A percentile compares a stretch with the other conserved stretches of the same genome.
Conservation (phyloP, 2,888 invertebrate species). For the Ischnus inquisitorius region DNA sequence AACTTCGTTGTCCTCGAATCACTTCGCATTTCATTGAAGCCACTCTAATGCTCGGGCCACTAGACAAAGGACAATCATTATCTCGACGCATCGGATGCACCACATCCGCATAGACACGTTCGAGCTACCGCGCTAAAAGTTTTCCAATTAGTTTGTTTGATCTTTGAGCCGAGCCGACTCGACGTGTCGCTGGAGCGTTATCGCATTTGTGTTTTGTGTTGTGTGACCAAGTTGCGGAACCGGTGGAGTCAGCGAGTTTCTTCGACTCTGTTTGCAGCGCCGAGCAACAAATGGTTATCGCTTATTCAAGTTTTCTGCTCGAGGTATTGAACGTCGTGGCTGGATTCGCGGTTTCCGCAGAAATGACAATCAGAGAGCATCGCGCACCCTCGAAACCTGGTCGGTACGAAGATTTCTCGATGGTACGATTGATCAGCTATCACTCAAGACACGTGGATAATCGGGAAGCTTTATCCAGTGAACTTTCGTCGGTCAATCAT, state of each 20-base stretch:
- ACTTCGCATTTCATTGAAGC: background rate
- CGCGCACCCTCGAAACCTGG: background rate
- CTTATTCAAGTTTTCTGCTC: conserved; percentile 37
- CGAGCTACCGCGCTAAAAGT: conserved; percentile 18
- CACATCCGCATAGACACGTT: background rate
- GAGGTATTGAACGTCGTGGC: background rate
- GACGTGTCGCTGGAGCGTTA: conserved; percentile 1
- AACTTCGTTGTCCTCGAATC: background rate
- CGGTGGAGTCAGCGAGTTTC: conserved; percentile 22
- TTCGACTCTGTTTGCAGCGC: background rate
- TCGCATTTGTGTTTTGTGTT: background rate
- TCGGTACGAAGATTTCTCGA: conserved; percentile 2
- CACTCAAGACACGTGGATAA: background rate
- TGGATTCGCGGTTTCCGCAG: background rate
- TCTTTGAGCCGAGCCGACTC: conserved; percentile 10
- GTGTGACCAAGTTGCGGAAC: background rate
- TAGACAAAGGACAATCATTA: conserved; percentile 34
- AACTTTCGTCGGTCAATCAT: conserved; percentile 11
- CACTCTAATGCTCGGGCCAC: background rate
- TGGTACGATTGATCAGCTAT: background rate
- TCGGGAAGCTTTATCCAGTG: background rate
- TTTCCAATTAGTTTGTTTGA: conserved; percentile 54
- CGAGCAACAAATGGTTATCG: conserved; percentile 37
- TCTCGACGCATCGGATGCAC: conserved; percentile 41
- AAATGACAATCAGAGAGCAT: background rate